Conservation (phyloP, 2,888 invertebrate species). For the Agrochola lota region DNA sequence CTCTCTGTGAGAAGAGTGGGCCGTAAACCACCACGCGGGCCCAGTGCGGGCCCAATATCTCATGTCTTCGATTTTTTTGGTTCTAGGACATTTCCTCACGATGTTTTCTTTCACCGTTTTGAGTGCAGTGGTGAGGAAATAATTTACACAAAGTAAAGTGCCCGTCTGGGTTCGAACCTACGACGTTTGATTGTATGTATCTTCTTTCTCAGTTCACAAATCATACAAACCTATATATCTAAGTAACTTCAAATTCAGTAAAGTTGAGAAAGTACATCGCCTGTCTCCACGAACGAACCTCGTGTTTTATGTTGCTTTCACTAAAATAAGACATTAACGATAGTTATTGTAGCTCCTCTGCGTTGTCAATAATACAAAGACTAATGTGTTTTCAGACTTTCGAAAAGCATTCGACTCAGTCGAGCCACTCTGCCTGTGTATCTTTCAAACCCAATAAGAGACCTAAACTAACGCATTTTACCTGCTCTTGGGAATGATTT, state of each 20-base stretch:
- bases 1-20: no score
- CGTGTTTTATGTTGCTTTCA: conserved; percentile 25
- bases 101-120: no score
- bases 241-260: background rate
- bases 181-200: no score
- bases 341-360: background rate
- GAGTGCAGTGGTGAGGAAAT: no score
- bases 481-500: background rate
- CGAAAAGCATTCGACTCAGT: conserved; percentile 22
- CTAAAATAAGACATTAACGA: conserved; percentile 8
- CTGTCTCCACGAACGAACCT: background rate
- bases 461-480: no score
- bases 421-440: background rate
- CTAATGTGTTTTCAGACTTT: conserved; percentile 26
- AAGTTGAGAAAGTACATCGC: conserved; percentile 8
- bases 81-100: no score
- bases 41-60: no score
- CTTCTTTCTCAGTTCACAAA: background rate
- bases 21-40: no score
- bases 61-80: no score
- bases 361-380: background rate
- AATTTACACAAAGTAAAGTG: no score
- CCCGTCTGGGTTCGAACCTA: no score
- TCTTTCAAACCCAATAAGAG: background rate
- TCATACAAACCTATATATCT: background rate